phyloP scores from a whole-genome alignment of 2,113 vertebrate species.

The Agelaius tricolor region DNA sequence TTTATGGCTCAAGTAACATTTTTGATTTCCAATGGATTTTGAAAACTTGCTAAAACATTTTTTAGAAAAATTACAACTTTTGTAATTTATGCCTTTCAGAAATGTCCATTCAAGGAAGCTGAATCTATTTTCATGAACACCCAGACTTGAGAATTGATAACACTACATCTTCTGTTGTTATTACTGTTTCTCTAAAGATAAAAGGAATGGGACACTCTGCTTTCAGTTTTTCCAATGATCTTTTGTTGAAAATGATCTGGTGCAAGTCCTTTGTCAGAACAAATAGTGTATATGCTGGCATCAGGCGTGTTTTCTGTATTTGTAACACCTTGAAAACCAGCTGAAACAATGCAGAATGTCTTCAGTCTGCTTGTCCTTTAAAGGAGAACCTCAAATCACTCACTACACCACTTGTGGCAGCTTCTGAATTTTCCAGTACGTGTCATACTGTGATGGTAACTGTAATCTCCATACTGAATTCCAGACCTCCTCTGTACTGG shows the following conservation, averaged over 20 bases:
- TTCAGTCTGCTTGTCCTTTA: not conserved
- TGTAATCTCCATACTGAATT: not conserved
- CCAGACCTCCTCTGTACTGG: not conserved
- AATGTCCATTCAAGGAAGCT: not conserved
- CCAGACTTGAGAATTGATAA: not conserved
- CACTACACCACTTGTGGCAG: not conserved
- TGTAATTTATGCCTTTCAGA: not conserved
- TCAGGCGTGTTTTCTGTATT: not conserved
- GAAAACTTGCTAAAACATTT: not conserved
- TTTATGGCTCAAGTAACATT: not conserved
- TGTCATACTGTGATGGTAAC: not conserved
- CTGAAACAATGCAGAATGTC: not conserved
- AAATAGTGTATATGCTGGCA: not conserved
- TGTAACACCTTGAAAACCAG: not conserved
- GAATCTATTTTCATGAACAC: not conserved
- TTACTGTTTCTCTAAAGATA: not conserved
- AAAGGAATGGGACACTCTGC: not conserved
- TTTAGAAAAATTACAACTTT: not conserved
- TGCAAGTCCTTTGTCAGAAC: not conserved
- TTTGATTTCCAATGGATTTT: not conserved
- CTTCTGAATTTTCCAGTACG: not conserved
- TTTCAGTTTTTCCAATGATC: not conserved
- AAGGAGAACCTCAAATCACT: not conserved
- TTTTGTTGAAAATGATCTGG: not conserved
- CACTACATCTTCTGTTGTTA: not conserved